Percentiles rank a stretch among this genome's conserved stretches.
Evolutionary conservation across 1,140 invertebrate genomes (phyloP).

Genomic region (Theocolax elegans): DNA sequence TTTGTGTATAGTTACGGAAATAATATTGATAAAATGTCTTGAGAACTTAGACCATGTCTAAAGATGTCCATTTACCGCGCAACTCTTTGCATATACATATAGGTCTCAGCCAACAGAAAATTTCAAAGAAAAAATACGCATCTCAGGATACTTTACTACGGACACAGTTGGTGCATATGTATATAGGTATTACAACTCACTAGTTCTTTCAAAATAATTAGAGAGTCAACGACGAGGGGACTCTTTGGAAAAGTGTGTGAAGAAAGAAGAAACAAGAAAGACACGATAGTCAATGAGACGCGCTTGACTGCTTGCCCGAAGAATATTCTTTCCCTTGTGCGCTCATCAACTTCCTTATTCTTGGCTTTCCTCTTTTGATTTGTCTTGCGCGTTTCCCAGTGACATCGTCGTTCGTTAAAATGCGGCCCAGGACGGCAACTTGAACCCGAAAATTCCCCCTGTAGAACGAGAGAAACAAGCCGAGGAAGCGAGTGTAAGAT

Average conservation of each 20-base stretch:
- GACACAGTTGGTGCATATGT: neutral
- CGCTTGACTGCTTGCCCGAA: neutral
- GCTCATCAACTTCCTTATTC: neutral
- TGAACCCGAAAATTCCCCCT: neutral
- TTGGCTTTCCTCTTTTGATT: neutral
- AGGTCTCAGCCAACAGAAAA: constrained; percentile 4
- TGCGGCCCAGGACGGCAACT: neutral
- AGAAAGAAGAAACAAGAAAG: neutral
- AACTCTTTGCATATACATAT: neutral
- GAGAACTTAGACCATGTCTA: neutral
- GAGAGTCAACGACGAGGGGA: neutral
- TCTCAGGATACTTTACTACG: no score
- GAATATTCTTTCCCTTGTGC: neutral
- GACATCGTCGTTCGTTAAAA: neutral
- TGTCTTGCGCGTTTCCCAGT: neutral
- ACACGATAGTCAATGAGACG: neutral
- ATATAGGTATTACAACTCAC: no score
- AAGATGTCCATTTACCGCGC: neutral
- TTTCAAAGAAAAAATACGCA: neutral
- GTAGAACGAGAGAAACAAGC: constrained; percentile 15
- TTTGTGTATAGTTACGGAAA: neutral
- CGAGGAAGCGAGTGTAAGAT: no score
- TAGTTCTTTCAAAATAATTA: neutral
- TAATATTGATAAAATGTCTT: constrained; percentile 18
- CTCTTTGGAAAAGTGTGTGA: no score